A percentile compares a stretch with the other conserved stretches of the same genome.
Evolutionary conservation across 2,113 vertebrate genomes (phyloP).

Genomic region (Edolisoma coerulescens): DNA sequence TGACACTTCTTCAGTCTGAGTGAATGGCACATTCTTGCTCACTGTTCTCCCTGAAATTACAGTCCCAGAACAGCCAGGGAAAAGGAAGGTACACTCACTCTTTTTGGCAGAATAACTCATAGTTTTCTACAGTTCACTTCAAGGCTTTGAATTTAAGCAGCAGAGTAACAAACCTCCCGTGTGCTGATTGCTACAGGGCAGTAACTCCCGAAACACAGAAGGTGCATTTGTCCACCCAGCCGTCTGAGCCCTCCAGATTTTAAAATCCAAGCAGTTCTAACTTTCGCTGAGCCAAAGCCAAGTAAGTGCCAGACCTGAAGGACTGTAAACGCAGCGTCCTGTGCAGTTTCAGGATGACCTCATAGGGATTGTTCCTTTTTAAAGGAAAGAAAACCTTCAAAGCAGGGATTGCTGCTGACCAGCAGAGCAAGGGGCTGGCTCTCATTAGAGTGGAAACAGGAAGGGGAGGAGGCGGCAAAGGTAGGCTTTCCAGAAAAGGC

Average conservation of each 20-base stretch:
- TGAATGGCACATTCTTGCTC: neutral
- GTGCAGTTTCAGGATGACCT: slow-evolving; percentile 19
- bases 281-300: neutral
- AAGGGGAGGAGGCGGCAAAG: slow-evolving; percentile 51
- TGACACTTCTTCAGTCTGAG: neutral
- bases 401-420: slow-evolving; percentile 10
- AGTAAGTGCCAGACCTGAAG: neutral
- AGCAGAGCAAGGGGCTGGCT: slow-evolving; percentile 13
- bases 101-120: neutral
- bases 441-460: slow-evolving; percentile 30
- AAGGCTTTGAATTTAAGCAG: neutral
- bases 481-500: slow-evolving; percentile 64
- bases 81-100: neutral
- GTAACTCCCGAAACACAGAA: neutral
- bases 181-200: neutral
- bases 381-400: neutral
- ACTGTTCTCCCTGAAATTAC: neutral
- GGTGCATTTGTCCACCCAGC: neutral
- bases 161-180: neutral
- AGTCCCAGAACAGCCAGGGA: neutral
- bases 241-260: neutral
- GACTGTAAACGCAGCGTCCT: neutral
- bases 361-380: neutral
- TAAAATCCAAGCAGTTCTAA: neutral
- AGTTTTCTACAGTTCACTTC: neutral